Conservation (phyloP, 2,888 invertebrate genomes). For the Therioaphis trifolii region DNA sequence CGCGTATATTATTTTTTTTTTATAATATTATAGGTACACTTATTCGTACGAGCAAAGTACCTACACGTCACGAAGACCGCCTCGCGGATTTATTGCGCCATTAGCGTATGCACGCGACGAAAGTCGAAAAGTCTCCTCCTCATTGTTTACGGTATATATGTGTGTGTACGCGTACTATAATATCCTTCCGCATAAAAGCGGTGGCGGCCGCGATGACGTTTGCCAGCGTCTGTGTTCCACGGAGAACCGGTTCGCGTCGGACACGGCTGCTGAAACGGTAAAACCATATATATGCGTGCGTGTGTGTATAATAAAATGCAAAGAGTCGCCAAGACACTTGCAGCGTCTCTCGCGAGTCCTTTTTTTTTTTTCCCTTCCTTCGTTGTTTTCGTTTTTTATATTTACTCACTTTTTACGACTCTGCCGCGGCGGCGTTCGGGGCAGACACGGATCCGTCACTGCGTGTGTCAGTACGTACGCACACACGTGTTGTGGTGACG, state of each 20-base stretch:
- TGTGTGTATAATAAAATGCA: constrained; percentile 52
- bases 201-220: background rate
- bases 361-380: background rate
- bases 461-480: background rate
- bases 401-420: no score
- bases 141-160: constrained; percentile 14
- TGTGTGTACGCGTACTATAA: background rate
- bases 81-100: background rate
- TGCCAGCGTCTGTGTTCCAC: no score
- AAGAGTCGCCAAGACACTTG: constrained; percentile 32
- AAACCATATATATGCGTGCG: constrained; percentile 23
- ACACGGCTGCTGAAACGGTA: constrained; percentile 9
- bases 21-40: no score
- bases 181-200: constrained; percentile 24
- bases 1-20: no score
- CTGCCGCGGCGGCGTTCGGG: no score
- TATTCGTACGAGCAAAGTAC: no score
- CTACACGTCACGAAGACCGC: background rate
- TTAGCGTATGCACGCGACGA: background rate
- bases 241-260: constrained; percentile 37
- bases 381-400: background rate
- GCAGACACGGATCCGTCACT: background rate
- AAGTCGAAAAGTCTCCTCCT: constrained; percentile 14
- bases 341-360: background rate
- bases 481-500: background rate